These are phyloP conservation scores for Diadema setosum DNA, from an alignment of 35 echinoderm and acorn worm species.

Conservation along the genomic window DNA sequence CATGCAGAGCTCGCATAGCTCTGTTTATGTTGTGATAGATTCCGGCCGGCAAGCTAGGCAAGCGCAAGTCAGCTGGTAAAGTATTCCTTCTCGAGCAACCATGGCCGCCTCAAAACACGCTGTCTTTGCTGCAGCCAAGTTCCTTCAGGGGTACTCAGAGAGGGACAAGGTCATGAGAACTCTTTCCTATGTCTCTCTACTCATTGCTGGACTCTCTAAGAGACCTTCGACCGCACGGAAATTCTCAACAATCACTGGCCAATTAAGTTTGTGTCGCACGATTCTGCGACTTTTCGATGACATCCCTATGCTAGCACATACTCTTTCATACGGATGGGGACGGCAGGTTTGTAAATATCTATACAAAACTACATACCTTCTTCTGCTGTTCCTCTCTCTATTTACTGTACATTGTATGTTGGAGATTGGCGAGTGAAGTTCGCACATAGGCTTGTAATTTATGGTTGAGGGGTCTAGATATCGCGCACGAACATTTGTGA, in stretches of 20 bases:
- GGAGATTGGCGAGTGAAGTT: not conserved
- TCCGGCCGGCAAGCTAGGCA: too few species aligned
- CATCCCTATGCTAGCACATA: slow-evolving; percentile 67
- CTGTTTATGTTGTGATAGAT: too few species aligned
- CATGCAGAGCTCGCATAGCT: too few species aligned
- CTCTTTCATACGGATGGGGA: slow-evolving; percentile 61
- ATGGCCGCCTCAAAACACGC: too few species aligned
- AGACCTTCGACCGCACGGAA: not conserved
- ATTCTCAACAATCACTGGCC: slow-evolving; percentile 19
- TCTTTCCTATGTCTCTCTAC: slow-evolving; percentile 20
- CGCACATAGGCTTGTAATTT: not conserved
- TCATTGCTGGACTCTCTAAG: slow-evolving; percentile 37
- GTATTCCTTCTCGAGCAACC: too few species aligned
- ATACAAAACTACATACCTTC: not conserved
- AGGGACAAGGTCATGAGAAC: slow-evolving; percentile 61
- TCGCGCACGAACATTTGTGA: too few species aligned
- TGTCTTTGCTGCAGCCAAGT: not conserved
- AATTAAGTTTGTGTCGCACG: slow-evolving; percentile 57
- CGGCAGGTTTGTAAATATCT: not conserved
- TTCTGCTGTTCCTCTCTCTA: too few species aligned
- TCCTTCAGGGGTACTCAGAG: slow-evolving; percentile 56
- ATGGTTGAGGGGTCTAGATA: too few species aligned
- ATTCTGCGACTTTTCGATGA: slow-evolving; percentile 87
- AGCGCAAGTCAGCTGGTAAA: too few species aligned
- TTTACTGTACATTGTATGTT: too few species aligned